Conservation (phyloP, 2,113 vertebrate genomes). For the Microtus ochrogaster region DNA sequence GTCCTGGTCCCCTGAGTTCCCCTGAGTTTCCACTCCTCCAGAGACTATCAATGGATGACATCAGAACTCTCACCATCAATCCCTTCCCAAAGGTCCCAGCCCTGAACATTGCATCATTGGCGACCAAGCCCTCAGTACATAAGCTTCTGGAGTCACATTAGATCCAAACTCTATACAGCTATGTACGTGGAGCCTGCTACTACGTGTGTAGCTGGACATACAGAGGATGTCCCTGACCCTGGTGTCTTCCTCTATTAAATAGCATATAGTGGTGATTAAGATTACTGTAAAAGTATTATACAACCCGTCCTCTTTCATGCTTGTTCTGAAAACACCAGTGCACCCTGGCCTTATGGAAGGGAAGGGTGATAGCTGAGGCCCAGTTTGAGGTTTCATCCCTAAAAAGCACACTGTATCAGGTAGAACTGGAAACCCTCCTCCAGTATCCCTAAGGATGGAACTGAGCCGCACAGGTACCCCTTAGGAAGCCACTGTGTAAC, state of each 20-base stretch:
- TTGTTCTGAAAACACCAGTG: neutral
- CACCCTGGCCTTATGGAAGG: neutral
- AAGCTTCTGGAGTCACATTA: neutral
- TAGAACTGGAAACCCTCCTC: fast-evolving
- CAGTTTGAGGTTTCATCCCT: fast-evolving
- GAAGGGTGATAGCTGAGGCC: neutral
- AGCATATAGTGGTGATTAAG: fast-evolving
- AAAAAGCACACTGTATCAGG: fast-evolving
- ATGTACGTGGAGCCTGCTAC: neutral
- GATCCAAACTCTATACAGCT: neutral
- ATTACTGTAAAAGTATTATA: fast-evolving
- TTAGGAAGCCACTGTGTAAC: fast-evolving
- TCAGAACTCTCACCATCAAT: neutral
- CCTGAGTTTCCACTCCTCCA: neutral
- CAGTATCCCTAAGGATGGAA: neutral
- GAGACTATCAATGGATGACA: neutral
- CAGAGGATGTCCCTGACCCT: neutral
- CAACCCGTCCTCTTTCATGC: fast-evolving
- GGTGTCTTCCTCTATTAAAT: neutral
- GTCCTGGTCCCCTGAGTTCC: neutral
- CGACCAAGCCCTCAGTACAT: neutral
- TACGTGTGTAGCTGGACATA: too few relatives aligned
- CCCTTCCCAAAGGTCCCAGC: neutral
- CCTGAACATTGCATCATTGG: neutral
- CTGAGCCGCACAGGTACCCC: fast-evolving